Percentiles rank a stretch among this genome's conserved stretches.
phyloP scores from a whole-genome alignment of 2,888 invertebrate species.

The Zygothrica quintamaculata region DNA sequence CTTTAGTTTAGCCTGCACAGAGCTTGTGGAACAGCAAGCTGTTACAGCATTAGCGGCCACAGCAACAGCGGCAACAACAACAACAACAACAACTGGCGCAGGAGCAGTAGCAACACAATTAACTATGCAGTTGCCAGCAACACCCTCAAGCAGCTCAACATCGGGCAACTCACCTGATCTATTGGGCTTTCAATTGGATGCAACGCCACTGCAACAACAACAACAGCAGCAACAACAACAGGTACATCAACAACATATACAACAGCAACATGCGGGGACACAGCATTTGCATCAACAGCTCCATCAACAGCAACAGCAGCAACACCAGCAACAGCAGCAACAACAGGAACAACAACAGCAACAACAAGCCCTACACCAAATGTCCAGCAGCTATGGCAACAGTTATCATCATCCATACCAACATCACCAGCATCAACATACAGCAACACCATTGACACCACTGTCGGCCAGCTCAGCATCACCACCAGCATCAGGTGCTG shows the following conservation, averaged over 20 bases:
- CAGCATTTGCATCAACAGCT: constrained; percentile 40
- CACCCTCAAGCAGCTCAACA: constrained; percentile 76
- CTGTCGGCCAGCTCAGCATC: constrained; percentile 67
- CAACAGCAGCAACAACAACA: constrained; percentile 50
- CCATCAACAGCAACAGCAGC: constrained; percentile 42
- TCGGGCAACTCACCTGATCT: constrained; percentile 83
- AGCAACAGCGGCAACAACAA: constrained; percentile 33
- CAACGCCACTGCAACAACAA: constrained; percentile 48
- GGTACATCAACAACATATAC: constrained; percentile 46
- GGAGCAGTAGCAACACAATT: constrained; percentile 42
- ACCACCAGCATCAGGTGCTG: constrained; percentile 50
- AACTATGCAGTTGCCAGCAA: constrained; percentile 63
- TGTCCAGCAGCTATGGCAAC: constrained; percentile 39
- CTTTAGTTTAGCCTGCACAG: constrained; percentile 53
- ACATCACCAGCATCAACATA: constrained; percentile 45
- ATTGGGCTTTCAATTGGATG: constrained; percentile 68
- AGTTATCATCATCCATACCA: constrained; percentile 55
- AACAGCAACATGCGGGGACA: constrained; percentile 25
- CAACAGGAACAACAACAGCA: constrained; percentile 38
- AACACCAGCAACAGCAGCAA: constrained; percentile 26
- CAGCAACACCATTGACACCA: constrained; percentile 60
- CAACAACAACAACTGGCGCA: constrained; percentile 17
- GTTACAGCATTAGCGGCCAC: constrained; percentile 34
- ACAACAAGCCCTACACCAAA: constrained; percentile 45
- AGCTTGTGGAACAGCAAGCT: constrained; percentile 54